Conservation (phyloP, 1,140 invertebrate genomes). For the Thaumetopoea pityocampa region DNA sequence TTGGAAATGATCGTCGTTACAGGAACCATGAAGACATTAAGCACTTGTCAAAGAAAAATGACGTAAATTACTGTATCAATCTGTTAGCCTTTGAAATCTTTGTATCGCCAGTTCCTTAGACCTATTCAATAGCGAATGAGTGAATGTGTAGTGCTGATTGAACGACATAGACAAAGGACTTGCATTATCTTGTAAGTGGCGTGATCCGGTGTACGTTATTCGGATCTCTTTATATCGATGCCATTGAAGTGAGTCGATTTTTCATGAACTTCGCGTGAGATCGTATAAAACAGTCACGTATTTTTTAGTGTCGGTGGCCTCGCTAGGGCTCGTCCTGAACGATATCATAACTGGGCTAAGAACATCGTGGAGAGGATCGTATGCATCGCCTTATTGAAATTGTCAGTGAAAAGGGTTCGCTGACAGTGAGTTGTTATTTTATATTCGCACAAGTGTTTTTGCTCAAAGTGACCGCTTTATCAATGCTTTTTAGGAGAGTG, state of each 20-base stretch:
- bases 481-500: too few relatives aligned
- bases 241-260: slow-evolving; percentile 31
- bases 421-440: slow-evolving; percentile 27
- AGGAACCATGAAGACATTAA: too few relatives aligned
- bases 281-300: slow-evolving; percentile 43
- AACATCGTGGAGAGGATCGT: slow-evolving; percentile 30
- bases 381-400: slow-evolving; percentile 48
- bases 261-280: slow-evolving; percentile 24
- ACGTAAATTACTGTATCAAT: too few relatives aligned
- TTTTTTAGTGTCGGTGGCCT: slow-evolving; percentile 43
- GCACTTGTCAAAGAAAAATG: too few relatives aligned
- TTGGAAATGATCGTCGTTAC: too few relatives aligned
- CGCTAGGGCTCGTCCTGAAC: slow-evolving; percentile 30
- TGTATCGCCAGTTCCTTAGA: slow-evolving; percentile 8
- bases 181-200: slow-evolving; percentile 33
- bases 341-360: slow-evolving; percentile 44
- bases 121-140: slow-evolving; percentile 20
- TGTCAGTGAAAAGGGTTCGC: slow-evolving; percentile 42
- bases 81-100: slow-evolving; percentile 11
- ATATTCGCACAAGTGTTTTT: too few relatives aligned
- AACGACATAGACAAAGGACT: slow-evolving; percentile 39
- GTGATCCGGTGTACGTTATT: slow-evolving; percentile 41
- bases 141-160: slow-evolving; percentile 29
- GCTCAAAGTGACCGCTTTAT: too few relatives aligned
- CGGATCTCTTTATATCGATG: slow-evolving; percentile 46